A percentile compares a stretch with the other conserved stretches of the same genome.
phyloP scores from a whole-genome alignment of 2,888 invertebrate species.

The Heliconius aoede region DNA sequence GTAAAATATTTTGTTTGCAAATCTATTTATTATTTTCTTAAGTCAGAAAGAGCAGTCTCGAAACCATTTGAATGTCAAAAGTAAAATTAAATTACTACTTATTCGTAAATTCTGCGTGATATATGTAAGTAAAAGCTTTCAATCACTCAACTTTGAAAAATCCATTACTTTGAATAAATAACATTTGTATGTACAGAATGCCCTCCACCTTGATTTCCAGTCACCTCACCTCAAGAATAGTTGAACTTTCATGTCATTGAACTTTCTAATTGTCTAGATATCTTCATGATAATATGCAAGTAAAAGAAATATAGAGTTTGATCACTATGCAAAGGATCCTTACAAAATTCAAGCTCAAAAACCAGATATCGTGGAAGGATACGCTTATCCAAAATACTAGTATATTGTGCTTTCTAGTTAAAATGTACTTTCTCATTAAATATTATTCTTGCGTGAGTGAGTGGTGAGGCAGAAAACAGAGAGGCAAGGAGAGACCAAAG shows the following conservation, averaged over 20 bases:
- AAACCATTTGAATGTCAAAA: constrained; percentile 6
- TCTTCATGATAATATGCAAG: not conserved
- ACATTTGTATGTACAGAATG: not conserved
- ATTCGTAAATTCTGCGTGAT: constrained; percentile 15
- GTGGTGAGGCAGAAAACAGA: too few species aligned
- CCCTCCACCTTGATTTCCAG: not conserved
- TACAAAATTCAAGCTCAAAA: too few species aligned
- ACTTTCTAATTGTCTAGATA: not conserved
- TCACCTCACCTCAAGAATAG: constrained; percentile 4
- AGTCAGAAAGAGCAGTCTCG: not conserved
- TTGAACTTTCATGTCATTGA: not conserved
- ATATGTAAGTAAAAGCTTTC: constrained; percentile 11
- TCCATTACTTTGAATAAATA: constrained; percentile 8
- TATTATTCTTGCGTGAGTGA: too few species aligned
- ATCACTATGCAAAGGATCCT: too few species aligned
- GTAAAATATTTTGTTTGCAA: too few species aligned
- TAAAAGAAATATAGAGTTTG: not conserved
- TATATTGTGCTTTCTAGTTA: too few species aligned
- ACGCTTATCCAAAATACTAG: too few species aligned
- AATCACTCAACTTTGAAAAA: constrained; percentile 8
- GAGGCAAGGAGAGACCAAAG: too few species aligned
- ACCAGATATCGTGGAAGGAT: too few species aligned
- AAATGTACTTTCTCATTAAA: too few species aligned
- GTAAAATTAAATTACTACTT: not conserved
- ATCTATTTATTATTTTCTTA: not conserved